phyloP scores from a whole-genome alignment of 1,140 invertebrate species.

The Ips nitidus region DNA sequence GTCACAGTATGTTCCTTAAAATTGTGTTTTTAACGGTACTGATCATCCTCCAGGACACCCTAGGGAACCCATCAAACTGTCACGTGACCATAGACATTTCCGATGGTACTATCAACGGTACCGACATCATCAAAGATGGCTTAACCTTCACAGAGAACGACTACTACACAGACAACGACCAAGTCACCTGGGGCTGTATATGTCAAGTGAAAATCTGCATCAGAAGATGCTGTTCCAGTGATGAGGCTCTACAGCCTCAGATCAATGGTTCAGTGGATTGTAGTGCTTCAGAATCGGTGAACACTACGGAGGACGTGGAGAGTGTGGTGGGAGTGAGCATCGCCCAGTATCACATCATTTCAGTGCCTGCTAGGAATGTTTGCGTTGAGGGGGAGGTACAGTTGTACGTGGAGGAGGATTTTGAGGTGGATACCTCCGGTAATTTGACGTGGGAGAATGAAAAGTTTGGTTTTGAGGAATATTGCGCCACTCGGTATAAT shows the following conservation, averaged over 20 bases:
- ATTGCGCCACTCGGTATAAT: not conserved
- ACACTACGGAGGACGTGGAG: not conserved
- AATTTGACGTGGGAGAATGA: not conserved
- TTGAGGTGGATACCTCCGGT: not conserved
- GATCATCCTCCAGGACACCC: not conserved
- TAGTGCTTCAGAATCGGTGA: not conserved
- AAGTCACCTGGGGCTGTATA: conserved; percentile 30
- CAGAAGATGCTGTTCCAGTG: conserved; percentile 33
- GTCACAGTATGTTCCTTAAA: not conserved
- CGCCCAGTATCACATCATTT: conserved; percentile 7
- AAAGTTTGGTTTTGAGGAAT: not conserved
- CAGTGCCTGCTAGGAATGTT: not conserved
- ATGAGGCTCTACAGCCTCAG: not conserved
- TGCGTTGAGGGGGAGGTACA: not conserved
- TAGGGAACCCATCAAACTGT: conserved; percentile 14
- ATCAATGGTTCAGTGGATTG: not conserved
- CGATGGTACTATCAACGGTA: conserved; percentile 23
- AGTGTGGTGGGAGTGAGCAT: not conserved
- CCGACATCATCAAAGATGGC: conserved; percentile 33
- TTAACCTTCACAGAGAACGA: conserved; percentile 24
- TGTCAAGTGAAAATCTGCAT: conserved; percentile 35
- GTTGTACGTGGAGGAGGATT: not conserved
- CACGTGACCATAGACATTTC: conserved; percentile 27
- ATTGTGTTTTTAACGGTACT: not conserved
- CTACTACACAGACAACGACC: conserved; percentile 25